These are phyloP conservation scores for Menidia beryllina DNA, from an alignment of 2,113 vertebrate species.

Conservation along the genomic window DNA sequence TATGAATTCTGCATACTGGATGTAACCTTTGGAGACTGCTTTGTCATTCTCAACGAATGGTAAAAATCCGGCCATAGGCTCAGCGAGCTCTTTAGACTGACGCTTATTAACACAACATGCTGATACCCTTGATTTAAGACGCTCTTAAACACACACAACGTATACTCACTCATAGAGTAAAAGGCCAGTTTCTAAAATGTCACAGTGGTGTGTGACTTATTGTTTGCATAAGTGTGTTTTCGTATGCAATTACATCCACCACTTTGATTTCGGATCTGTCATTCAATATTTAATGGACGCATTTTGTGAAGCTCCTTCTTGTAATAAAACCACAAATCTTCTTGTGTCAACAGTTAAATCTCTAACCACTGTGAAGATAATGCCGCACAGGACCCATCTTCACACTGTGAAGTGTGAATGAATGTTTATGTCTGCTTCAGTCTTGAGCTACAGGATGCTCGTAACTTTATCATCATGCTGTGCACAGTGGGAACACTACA, in stretches of 20 bases:
- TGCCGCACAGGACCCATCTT: background rate
- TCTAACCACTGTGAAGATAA: constrained; percentile 37
- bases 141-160: constrained; percentile 41
- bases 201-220: constrained; percentile 32
- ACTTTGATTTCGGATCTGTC: constrained; percentile 7
- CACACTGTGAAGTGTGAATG: background rate
- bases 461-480: too few species aligned
- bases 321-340: constrained; percentile 39
- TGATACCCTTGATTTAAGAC: constrained; percentile 42
- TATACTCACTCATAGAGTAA: constrained; percentile 35
- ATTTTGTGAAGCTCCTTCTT: constrained; percentile 31
- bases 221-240: constrained; percentile 10
- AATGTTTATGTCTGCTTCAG: background rate
- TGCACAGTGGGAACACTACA: too few species aligned
- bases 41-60: constrained; percentile 45
- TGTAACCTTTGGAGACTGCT: constrained; percentile 63
- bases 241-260: constrained; percentile 17
- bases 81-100: constrained; percentile 49
- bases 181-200: constrained; percentile 62
- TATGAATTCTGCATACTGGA: constrained; percentile 25
- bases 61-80: constrained; percentile 45
- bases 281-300: constrained; percentile 20
- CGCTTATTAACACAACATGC: constrained; percentile 57
- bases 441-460: background rate
- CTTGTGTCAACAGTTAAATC: constrained; percentile 40